A percentile compares a stretch with the other conserved stretches of the same genome.
These are phyloP conservation scores for Drosophila suboccidentalis DNA, from an alignment of 2,888 invertebrate species.

Conservation along the genomic window DNA sequence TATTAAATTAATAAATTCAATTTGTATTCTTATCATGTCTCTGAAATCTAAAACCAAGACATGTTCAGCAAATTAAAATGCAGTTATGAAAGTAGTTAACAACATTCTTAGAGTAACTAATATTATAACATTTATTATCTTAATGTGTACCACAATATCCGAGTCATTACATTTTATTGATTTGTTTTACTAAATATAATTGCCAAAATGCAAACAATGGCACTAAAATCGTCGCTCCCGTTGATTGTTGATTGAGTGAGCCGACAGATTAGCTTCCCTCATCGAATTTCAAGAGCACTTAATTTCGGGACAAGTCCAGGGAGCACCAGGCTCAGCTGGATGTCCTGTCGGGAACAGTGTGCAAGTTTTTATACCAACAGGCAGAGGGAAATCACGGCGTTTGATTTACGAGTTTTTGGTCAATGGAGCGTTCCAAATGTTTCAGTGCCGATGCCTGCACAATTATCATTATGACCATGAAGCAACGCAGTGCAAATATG, in stretches of 20 bases:
- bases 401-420: constrained; percentile 62
- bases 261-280: constrained; percentile 68
- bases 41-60: neutral
- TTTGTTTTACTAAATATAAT: constrained; percentile 67
- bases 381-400: constrained; percentile 34
- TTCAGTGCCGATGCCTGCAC: constrained; percentile 50
- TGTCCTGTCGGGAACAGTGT: constrained; percentile 28
- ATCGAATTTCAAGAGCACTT: constrained; percentile 71
- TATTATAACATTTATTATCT: neutral
- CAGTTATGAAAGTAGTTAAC: neutral
- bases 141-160: constrained; percentile 26
- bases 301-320: constrained; percentile 23
- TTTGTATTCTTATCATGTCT: no score
- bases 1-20: no score
- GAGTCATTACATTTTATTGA: constrained; percentile 61
- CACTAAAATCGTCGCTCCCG: constrained; percentile 21
- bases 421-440: constrained; percentile 57
- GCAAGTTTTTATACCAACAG: constrained; percentile 2
- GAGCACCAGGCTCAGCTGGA: constrained; percentile 14
- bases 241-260: constrained; percentile 53
- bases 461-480: constrained; percentile 59
- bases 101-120: neutral
- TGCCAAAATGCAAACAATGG: constrained; percentile 54
- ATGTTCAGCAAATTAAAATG: neutral
- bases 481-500: constrained; percentile 29